Evolutionary conservation across 2,888 invertebrate genomes (phyloP), one percentile per base, ranked within the genome.

Genomic region (Glyphotaelius pellucidus): DNA sequence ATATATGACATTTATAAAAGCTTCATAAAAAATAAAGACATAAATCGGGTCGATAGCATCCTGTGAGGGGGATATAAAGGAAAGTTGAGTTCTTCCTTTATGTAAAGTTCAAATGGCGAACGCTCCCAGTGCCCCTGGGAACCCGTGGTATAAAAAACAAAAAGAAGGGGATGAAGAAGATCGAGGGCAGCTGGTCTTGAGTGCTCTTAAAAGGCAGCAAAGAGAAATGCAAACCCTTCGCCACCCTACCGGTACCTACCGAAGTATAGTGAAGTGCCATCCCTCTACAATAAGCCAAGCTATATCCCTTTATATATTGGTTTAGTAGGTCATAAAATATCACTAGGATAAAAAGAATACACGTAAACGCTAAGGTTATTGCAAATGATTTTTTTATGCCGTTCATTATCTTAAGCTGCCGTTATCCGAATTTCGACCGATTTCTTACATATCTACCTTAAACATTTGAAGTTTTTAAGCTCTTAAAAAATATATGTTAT

Each of bases 151-250:
- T 25, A 85, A 42, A 38, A 42, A 85, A 42, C n/a, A 42, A 67
- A 88, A 88, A 67, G 15, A 32, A 35, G 52, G 7, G 88, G 25
- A 67, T 67, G 35, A 67, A 89, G 89, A 80, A 38, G 32, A 89
- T 31, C 38, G 89, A 38, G 42, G 80, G 89, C 89, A 89, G 89
- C 80, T 89, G 38, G 15, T 89, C 38, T 80, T 80, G 38, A 89
- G 89, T 35, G 89, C 89, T 89, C 80, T 89, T 80, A 80, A 47
- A 79, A 88, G 88, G 89, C 80, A 30, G 89, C n/a, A 80, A 80
- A 80, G 89, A 89, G 89, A 32, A 80, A 80, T 38, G 80, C 80
- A 35, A 80, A 89, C 89, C 89, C 42, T 80, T 38, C 38, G 31
- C 80, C 32, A 42, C 38, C 89, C 35, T 30, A 81, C 80, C 80